Percentiles rank a stretch among this genome's conserved stretches.
These are phyloP conservation scores for Enhydra lutris DNA, from an alignment of 2,113 vertebrate genomes.

Conservation along the genomic window DNA sequence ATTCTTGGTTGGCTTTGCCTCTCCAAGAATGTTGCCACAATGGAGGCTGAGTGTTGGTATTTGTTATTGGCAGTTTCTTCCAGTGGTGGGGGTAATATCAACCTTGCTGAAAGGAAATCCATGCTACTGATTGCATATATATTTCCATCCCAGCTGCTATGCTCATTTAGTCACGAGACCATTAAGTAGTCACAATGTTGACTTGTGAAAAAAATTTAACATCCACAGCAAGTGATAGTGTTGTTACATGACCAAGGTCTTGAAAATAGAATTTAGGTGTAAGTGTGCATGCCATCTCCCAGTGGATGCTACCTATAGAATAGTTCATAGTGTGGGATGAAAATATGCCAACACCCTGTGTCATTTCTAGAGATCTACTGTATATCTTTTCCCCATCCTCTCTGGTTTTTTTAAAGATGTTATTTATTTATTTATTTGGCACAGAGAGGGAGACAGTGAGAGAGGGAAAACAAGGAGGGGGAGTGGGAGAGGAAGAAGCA, in stretches of 20 bases:
- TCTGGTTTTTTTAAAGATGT: too few relatives aligned
- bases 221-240: not conserved
- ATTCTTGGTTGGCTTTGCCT: not conserved
- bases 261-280: not conserved
- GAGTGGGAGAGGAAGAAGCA: too few relatives aligned
- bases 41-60: too few relatives aligned
- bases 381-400: not conserved
- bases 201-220: not conserved
- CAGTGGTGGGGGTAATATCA: too few relatives aligned
- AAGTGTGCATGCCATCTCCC: not conserved
- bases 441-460: too few relatives aligned
- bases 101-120: not conserved
- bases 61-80: not conserved
- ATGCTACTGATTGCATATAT: too few relatives aligned
- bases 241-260: not conserved
- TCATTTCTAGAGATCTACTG: not conserved
- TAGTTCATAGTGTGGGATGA: not conserved
- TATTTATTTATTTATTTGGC: too few relatives aligned
- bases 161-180: not conserved
- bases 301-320: not conserved
- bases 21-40: not conserved
- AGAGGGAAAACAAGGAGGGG: too few relatives aligned
- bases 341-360: not conserved
- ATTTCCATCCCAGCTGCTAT: not conserved
- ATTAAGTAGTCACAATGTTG: not conserved